These are phyloP conservation scores for Xenopus laevis DNA, from an alignment of 2,113 vertebrate species.

Conservation along the genomic window DNA sequence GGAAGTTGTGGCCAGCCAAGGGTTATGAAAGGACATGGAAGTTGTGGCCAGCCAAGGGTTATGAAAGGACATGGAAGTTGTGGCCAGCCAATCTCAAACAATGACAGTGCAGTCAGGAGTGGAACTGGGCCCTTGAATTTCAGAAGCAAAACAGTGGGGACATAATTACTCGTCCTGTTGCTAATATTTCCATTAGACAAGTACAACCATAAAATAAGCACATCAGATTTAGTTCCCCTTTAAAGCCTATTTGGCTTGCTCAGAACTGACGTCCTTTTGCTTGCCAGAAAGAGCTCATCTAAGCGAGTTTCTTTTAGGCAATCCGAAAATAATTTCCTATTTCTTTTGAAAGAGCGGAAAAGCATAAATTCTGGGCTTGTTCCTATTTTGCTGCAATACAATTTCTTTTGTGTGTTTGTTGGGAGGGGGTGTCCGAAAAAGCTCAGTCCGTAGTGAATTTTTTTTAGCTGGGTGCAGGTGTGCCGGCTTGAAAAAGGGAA, in stretches of 20 bases:
- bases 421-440: conserved; percentile 1
- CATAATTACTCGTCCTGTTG: no score
- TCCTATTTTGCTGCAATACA: conserved; percentile 25
- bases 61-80: no score
- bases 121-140: no score
- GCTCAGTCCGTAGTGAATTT: conserved; percentile 14
- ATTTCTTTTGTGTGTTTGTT: background rate
- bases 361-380: conserved; percentile 21
- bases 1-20: no score
- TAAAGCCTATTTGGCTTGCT: background rate
- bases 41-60: no score
- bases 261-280: background rate
- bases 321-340: conserved; percentile 30
- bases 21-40: no score
- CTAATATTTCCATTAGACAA: no score
- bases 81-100: no score
- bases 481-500: background rate
- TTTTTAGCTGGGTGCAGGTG: conserved; percentile 11
- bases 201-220: no score
- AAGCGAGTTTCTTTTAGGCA: background rate
- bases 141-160: no score
- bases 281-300: background rate
- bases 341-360: conserved; percentile 29
- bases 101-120: no score
- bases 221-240: no score